Conservation (phyloP, 2,888 invertebrate genomes). For the Latheticus oryzae region DNA sequence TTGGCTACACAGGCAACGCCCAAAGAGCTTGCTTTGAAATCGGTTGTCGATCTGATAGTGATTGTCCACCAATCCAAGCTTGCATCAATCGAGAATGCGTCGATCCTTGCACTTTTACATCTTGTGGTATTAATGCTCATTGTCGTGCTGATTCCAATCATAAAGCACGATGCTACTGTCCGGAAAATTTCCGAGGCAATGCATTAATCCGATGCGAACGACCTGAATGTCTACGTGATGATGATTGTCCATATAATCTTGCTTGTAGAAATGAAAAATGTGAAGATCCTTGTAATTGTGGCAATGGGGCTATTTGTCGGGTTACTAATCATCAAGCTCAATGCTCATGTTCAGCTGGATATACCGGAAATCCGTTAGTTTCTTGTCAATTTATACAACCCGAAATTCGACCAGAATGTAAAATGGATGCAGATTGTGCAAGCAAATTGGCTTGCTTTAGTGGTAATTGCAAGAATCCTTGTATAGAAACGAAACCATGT, state of each 20-base stretch:
- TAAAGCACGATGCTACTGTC: constrained; percentile 85
- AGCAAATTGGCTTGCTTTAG: constrained; percentile 86
- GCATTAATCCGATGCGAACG: constrained; percentile 81
- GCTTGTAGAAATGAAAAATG: constrained; percentile 84
- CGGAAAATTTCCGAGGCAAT: constrained; percentile 83
- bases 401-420: constrained; percentile 74
- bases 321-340: constrained; percentile 81
- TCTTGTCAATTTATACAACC: constrained; percentile 73
- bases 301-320: constrained; percentile 79
- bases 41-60: constrained; percentile 86
- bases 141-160: constrained; percentile 83
- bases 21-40: constrained; percentile 82
- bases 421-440: constrained; percentile 86
- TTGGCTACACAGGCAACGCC: constrained; percentile 87
- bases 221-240: constrained; percentile 81
- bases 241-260: constrained; percentile 82
- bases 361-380: constrained; percentile 80
- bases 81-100: constrained; percentile 86
- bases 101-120: constrained; percentile 82
- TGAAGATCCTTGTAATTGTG: constrained; percentile 87
- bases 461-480: constrained; percentile 84
- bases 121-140: constrained; percentile 83
- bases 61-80: constrained; percentile 84
- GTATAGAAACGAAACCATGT: constrained; percentile 81
- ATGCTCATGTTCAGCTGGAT: constrained; percentile 87